phyloP scores from a whole-genome alignment of 2,113 vertebrate species.

The Mirza zaza region DNA sequence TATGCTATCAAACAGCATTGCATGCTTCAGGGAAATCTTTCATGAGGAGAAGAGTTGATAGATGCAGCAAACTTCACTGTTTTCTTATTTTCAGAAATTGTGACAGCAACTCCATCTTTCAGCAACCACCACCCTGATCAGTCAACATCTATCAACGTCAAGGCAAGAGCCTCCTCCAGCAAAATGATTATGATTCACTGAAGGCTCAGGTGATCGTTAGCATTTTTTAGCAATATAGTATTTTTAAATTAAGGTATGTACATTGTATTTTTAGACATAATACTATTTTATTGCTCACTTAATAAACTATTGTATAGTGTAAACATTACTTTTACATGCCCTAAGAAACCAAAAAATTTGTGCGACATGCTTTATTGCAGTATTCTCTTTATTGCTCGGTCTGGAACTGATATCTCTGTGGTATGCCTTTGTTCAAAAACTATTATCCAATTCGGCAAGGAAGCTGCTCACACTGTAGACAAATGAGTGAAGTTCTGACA shows the following conservation, averaged over 20 bases:
- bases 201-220: not conserved
- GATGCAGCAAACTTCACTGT: not conserved
- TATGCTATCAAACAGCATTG: not conserved
- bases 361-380: not conserved
- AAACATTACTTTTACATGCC: not conserved
- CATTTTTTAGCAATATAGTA: not conserved
- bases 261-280: not conserved
- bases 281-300: not conserved
- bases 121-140: not conserved
- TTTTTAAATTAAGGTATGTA: not conserved
- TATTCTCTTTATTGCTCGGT: not conserved
- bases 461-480: not conserved
- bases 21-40: not conserved
- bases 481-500: not conserved
- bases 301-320: not conserved
- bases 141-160: not conserved
- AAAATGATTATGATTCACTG: not conserved
- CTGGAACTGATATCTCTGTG: not conserved
- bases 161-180: not conserved
- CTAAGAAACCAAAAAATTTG: not conserved
- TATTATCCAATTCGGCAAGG: not conserved
- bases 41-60: not conserved
- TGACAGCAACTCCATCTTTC: not conserved
- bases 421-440: not conserved
- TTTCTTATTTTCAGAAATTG: not conserved